Evolutionary conservation across 92 coral and sea anemone genomes (phyloP).

Genomic region (Phymanthus crucifer): DNA sequence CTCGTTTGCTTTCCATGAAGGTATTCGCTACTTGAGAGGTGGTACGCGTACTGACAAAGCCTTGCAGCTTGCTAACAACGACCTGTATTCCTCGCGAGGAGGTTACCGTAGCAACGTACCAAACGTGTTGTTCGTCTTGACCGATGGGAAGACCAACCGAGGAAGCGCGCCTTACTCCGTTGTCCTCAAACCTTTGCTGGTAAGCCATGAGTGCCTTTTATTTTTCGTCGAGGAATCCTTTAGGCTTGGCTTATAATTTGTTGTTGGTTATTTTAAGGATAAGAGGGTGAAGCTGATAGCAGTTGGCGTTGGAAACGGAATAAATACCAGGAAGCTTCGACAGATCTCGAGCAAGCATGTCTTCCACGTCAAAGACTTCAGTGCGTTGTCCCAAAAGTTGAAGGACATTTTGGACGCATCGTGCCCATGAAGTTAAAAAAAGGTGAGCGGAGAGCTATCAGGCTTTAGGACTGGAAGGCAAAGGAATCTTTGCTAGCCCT

Average conservation of each 20-base stretch:
- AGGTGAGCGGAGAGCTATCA: no score
- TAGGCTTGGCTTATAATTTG: neutral
- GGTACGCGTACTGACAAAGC: constrained; percentile 65
- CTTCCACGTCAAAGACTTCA: constrained; percentile 32
- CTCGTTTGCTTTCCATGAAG: neutral
- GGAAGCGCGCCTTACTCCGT: constrained; percentile 45
- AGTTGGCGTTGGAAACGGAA: constrained; percentile 28
- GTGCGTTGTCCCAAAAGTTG: constrained; percentile 1
- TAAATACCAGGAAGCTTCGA: constrained; percentile 10
- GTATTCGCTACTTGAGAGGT: constrained; percentile 46
- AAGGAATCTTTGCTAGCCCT: no score
- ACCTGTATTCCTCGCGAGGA: constrained; percentile 43
- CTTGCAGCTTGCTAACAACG: constrained; percentile 45
- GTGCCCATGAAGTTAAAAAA: constrained; percentile 3
- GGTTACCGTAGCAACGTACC: constrained; percentile 54
- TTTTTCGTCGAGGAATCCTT: no score
- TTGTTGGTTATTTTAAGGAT: neutral
- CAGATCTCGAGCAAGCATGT: constrained; percentile 15
- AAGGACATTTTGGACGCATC: constrained; percentile 25
- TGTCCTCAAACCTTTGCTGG: constrained; percentile 50
- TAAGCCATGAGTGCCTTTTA: constrained; percentile 10
- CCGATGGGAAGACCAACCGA: constrained; percentile 61
- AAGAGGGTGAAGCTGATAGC: constrained; percentile 33
- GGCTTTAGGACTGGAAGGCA: no score
- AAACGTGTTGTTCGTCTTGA: constrained; percentile 58